Evolutionary conservation across 1,140 invertebrate genomes (phyloP).

Genomic region (Acarapis woodi): DNA sequence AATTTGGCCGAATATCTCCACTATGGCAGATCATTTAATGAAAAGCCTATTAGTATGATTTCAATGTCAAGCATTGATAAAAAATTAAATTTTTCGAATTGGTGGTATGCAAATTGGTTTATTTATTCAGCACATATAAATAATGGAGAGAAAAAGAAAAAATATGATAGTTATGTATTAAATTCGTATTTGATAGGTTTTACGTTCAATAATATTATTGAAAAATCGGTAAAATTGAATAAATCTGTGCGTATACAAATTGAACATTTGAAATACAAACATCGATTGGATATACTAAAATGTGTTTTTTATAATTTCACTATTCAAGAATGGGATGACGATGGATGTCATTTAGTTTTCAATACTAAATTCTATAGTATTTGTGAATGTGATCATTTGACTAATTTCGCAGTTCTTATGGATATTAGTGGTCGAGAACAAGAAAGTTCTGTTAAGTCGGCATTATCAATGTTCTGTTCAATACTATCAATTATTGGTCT

Average conservation of each 20-base stretch:
- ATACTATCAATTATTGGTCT: slow-evolving; percentile 7
- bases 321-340: background rate
- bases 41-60: no score
- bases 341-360: slow-evolving; percentile 4
- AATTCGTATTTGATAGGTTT: no score
- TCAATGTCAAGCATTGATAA: no score
- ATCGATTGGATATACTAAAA: background rate
- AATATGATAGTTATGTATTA: no score
- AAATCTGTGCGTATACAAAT: background rate
- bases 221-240: no score
- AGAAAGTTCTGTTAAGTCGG: slow-evolving; percentile 3
- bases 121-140: no score
- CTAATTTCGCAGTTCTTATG: slow-evolving; percentile 30
- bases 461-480: slow-evolving; percentile 10
- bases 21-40: no score
- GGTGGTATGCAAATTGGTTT: no score
- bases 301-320: slow-evolving; percentile 6
- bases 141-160: no score
- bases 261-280: background rate
- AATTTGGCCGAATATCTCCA: no score
- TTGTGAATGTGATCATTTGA: slow-evolving; percentile 22
- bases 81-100: no score
- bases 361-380: slow-evolving; percentile 10
- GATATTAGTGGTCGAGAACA: slow-evolving; percentile 21
- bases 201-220: no score